Percentiles rank a stretch among this genome's conserved stretches.
phyloP scores from a whole-genome alignment of 2,113 vertebrate species.

The Sinocyclocheilus anshuiensis region DNA sequence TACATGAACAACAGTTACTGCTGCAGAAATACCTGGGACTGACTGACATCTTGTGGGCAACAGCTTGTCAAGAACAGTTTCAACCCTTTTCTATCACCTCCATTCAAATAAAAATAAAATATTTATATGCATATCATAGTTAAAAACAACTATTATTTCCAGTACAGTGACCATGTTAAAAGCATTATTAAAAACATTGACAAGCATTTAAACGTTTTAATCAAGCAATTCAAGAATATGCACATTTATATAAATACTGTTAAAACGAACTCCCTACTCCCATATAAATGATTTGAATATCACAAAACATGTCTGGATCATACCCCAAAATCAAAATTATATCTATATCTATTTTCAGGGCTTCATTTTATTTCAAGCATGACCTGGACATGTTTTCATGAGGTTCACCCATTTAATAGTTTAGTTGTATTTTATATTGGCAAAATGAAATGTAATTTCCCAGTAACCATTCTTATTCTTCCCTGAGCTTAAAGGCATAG shows the following conservation, averaged over 20 bases:
- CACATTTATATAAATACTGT: slow-evolving; percentile 42
- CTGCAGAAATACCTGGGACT: neutral
- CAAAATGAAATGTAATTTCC: neutral
- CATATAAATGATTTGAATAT: neutral
- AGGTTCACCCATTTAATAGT: neutral
- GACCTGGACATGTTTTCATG: neutral
- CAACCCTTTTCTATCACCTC: neutral
- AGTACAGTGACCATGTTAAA: neutral
- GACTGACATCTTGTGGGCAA: slow-evolving; percentile 37
- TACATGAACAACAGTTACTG: neutral
- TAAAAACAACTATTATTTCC: no score
- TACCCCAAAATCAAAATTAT: neutral
- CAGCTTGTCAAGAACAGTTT: neutral
- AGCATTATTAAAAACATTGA: neutral
- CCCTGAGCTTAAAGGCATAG: slow-evolving; percentile 29
- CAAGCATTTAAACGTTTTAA: neutral
- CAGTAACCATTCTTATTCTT: neutral
- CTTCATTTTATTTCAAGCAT: neutral
- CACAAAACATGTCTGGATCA: neutral
- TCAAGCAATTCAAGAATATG: neutral
- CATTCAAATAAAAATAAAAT: neutral
- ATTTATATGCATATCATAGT: no score
- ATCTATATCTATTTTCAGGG: neutral
- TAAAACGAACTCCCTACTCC: neutral
- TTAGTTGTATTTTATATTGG: neutral